Base-by-base conservation (phyloP, 2,888 invertebrate genomes). In the Ophraella communa region DNA sequence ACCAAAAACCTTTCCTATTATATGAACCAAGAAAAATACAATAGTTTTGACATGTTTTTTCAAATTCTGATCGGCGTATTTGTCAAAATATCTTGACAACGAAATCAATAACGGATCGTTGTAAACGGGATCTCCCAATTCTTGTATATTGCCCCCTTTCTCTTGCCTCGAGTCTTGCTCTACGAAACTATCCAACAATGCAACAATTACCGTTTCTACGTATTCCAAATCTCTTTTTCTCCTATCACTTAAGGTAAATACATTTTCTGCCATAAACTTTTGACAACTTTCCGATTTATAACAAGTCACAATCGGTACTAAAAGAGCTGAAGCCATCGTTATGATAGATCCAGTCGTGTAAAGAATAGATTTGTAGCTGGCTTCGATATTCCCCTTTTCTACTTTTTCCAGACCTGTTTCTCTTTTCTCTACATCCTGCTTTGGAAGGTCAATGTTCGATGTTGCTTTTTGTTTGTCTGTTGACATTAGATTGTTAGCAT, bases 61-160 rank as follows among this genome's bases (percentile, higher is more conserved):
- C 33, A 67, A 47, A 10, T 53, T 44, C 4, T 21, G 57, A 58
- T 64, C 64, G 20, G 67, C 67, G 44, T 64, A 67, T 54, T 57
- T 67, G 49, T 67, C 64, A 30, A 67, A 67, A 55, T 67, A 67
- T 55, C 59, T 67, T 3, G 67, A 62, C 20, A 64, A 44, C 8
- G 64, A 62, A 4, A 67, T 54, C 14, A 67, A 27, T 7, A 62
- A 11, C 8, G 67, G 64, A 20, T 67, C 67, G 14, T 17, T 21
- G 14, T 54, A 62, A 3, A 58, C 11, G 14, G 49, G 49, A 14
- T 39, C 14, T 17, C 23, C 18, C 1, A 58, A 23, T 59, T 64
- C 60, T 56, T 56, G 60, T n/a, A 52, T 27, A 30, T 64, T 30
- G 0, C 33, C 39, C 2, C 35, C 30, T 2, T 44, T 42, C 7